Percentiles rank a stretch among this genome's conserved stretches.
Evolutionary conservation across 2,797 vertebrate genomes (phyloP).

Genomic region (Xenopus petersii): DNA sequence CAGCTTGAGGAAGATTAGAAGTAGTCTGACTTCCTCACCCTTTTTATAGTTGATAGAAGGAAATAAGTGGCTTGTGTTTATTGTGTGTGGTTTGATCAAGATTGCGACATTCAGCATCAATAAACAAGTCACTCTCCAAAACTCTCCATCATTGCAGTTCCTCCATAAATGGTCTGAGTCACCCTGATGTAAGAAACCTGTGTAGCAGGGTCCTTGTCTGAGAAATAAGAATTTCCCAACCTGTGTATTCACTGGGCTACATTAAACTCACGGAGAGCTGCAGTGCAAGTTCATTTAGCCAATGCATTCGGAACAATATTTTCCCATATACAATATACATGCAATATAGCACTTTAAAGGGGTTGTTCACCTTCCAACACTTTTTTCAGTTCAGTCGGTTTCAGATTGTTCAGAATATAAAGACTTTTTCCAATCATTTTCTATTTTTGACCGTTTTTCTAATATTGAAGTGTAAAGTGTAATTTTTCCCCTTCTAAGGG

Average conservation of each 20-base stretch:
- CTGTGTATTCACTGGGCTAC: neutral
- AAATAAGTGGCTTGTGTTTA: slow-evolving; percentile 19
- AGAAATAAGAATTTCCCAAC: slow-evolving; percentile 25
- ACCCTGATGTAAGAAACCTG: slow-evolving; percentile 5
- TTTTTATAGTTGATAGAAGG: slow-evolving; percentile 34
- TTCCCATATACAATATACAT: no score
- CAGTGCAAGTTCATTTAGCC: no score
- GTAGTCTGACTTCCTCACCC: neutral
- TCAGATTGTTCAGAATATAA: no score
- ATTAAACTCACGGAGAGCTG: neutral
- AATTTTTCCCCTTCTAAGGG: no score
- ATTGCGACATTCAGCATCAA: slow-evolving; percentile 4
- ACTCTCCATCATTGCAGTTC: slow-evolving; percentile 11
- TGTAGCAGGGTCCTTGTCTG: slow-evolving; percentile 9
- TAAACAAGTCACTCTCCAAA: neutral
- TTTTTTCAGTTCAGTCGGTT: no score
- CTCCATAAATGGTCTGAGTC: slow-evolving; percentile 31
- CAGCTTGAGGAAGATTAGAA: neutral
- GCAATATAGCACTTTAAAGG: no score
- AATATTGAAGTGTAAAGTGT: no score
- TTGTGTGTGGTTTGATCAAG: neutral
- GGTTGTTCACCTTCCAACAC: no score
- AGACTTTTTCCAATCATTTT: no score
- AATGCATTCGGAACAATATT: no score
- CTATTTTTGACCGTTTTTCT: no score